Evolutionary conservation across 2,888 invertebrate species (phyloP), one percentile per base, ranked within the genome.

Genomic region (Himalopsyche anomala): DNA sequence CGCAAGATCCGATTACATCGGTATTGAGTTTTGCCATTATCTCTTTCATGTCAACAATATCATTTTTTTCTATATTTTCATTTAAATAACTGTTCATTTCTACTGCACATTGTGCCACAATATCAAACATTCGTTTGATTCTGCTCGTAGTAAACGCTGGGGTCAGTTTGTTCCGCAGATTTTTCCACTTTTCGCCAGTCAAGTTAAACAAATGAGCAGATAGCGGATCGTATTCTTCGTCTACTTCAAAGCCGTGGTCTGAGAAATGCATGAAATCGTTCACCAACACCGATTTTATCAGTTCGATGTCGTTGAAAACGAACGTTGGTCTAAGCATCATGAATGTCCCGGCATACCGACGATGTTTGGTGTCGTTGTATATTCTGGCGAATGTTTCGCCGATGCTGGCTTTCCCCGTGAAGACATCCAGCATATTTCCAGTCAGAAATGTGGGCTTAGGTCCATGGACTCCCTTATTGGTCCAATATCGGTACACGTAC

Each of bases 81-180:
- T 81, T 83, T 42, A 90, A 45, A 45, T 90, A 90, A 0, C 84
- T 69, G 17, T 87, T 86, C 87, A 91, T 89, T 56, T 90, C 87
- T 28, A 89, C 84, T 0, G 90, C 90, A 54, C 92, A 91, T 0
- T 89, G 88, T 0, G 89, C 86, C 12, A 93, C 89, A 0, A 91
- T 90, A 9, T 90, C 89, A 81, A 92, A 92, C 92, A 93, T 93
- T 42, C 89, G 90, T 87, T 92, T 93, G 90, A 94, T 92, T 89
- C 92, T 93, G 6, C 92, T 92, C 0, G 92, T 91, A 0, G 92
- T 92, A 84, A 94, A 94, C 0, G 92, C 91, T 0, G 93, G 92
- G 0, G 92, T 91, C 42, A 94, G 86, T 82, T 92, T 92, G 0
- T 90, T 89, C 15, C 94, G 90, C 79, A 93, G 89, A 19, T 90